Percentiles rank a stretch among this genome's conserved stretches.
phyloP scores from a whole-genome alignment of 2,113 vertebrate genomes.

The Dicerorhinus sumatrensis region DNA sequence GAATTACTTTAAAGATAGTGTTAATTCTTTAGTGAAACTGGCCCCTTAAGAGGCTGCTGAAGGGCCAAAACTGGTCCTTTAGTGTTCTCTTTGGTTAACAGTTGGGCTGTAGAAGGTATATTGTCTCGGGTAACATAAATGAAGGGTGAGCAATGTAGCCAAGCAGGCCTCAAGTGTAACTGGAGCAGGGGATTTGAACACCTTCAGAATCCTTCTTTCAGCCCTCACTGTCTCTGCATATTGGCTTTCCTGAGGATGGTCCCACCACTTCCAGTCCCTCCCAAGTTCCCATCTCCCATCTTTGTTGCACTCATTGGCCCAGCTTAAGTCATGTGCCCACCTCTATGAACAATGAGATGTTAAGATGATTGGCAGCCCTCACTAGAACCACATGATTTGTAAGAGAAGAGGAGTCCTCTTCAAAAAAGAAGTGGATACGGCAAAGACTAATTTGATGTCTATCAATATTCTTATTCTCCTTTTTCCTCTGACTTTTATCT shows the following conservation, averaged over 20 bases:
- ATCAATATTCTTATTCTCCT: background rate
- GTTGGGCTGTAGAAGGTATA: background rate
- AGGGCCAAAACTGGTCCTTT: background rate
- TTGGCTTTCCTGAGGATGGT: background rate
- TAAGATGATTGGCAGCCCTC: background rate
- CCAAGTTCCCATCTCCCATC: background rate
- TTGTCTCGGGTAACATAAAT: background rate
- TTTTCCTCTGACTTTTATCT: background rate
- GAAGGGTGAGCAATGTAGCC: background rate
- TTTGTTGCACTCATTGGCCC: background rate
- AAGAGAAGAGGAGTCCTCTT: background rate
- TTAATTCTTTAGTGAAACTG: background rate
- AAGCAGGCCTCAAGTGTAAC: background rate
- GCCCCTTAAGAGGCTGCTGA: background rate
- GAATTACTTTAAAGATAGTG: background rate
- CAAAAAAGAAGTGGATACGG: background rate
- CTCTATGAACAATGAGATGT: background rate
- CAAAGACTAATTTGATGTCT: background rate
- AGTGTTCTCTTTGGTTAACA: background rate
- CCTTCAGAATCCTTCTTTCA: background rate
- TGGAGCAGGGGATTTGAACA: background rate
- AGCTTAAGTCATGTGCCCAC: background rate
- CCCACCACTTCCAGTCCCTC: background rate
- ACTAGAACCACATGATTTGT: background rate
- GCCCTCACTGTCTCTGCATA: background rate